phyloP scores from a whole-genome alignment of 2,113 vertebrate species.

The Hyaena hyaena region DNA sequence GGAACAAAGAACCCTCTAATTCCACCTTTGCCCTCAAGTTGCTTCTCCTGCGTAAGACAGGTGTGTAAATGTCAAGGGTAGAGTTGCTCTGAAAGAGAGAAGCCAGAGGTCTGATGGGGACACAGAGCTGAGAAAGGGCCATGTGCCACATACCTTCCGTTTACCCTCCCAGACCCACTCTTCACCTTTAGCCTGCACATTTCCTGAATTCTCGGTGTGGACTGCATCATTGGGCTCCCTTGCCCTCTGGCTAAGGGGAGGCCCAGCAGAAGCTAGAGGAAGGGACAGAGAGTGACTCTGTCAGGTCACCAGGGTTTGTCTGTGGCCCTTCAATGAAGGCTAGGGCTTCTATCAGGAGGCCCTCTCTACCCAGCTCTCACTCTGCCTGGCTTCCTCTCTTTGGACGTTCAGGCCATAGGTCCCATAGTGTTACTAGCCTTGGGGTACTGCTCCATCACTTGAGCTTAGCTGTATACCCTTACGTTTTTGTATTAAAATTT shows the following conservation, averaged over 20 bases:
- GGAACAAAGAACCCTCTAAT: background rate
- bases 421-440: background rate
- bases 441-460: background rate
- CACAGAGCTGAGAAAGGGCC: background rate
- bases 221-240: background rate
- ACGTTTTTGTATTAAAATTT: constrained; percentile 27
- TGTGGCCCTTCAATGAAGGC: background rate
- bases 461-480: background rate
- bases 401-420: background rate
- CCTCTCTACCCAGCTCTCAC: background rate
- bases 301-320: background rate
- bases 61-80: background rate
- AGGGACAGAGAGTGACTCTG: background rate
- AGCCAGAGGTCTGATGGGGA: background rate
- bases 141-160: background rate
- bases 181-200: background rate
- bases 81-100: background rate
- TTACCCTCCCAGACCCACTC: background rate
- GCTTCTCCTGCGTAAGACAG: background rate
- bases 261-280: background rate
- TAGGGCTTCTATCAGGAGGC: background rate
- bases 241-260: background rate
- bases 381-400: background rate
- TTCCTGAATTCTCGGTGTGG: background rate
- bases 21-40: background rate